Evolutionary conservation across 1,140 invertebrate species (phyloP).

Genomic region (Drosophila oshimai): DNA sequence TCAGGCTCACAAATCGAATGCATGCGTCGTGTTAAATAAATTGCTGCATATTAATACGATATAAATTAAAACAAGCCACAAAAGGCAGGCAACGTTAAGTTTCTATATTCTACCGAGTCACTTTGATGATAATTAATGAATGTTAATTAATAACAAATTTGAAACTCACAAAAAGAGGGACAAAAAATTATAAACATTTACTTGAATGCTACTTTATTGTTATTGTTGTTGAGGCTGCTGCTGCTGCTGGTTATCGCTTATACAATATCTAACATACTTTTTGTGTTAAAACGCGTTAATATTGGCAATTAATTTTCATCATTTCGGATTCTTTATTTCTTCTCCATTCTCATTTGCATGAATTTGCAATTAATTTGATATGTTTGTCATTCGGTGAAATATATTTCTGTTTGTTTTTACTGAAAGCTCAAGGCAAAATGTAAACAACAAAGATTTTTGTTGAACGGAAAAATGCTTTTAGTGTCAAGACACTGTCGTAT

Average conservation of each 20-base stretch:
- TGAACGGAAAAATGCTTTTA: constrained; percentile 65
- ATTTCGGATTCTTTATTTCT: constrained; percentile 35
- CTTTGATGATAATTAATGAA: constrained; percentile 58
- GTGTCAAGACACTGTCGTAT: constrained; percentile 39
- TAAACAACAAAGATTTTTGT: constrained; percentile 51
- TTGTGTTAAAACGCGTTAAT: constrained; percentile 70
- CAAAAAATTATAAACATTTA: constrained; percentile 52
- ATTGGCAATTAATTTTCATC: constrained; percentile 71
- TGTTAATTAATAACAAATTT: constrained; percentile 76
- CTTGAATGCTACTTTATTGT: constrained; percentile 43
- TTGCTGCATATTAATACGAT: constrained; percentile 29
- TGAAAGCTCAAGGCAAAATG: constrained; percentile 66
- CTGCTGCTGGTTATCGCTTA: constrained; percentile 33
- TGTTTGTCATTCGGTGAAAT: constrained; percentile 56
- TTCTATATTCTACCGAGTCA: constrained; percentile 38
- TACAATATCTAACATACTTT: constrained; percentile 54
- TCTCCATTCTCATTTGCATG: constrained; percentile 58
- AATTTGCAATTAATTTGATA: constrained; percentile 71
- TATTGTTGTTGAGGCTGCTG: constrained; percentile 10
- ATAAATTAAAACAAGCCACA: constrained; percentile 61
- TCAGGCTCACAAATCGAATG: constrained; percentile 16
- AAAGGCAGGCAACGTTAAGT: constrained; percentile 49
- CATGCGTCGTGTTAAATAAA: constrained; percentile 28
- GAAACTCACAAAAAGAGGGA: constrained; percentile 22
- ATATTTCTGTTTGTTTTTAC: constrained; percentile 49